Conservation (phyloP, 2,797 vertebrate species). For the Rhabdomys pumilio region DNA sequence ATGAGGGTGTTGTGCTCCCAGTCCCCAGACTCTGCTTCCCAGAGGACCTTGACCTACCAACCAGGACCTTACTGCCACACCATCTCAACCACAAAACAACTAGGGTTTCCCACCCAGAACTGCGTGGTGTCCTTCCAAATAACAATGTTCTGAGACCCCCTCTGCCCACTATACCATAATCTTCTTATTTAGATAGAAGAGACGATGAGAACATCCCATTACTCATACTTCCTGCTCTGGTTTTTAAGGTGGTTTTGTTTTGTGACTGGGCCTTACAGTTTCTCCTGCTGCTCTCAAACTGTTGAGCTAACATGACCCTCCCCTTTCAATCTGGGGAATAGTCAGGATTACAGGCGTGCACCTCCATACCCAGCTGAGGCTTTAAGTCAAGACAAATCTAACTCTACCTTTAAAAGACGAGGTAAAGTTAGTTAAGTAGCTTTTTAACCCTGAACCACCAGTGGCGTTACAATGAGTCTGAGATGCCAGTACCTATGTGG, state of each 20-base stretch:
- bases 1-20: not conserved
- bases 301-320: not conserved
- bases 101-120: not conserved
- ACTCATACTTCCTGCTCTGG: not conserved
- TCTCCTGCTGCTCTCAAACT: not conserved
- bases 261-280: not conserved
- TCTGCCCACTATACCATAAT: not conserved
- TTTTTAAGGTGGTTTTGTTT: not conserved
- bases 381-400: slow-evolving; percentile 39
- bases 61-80: not conserved
- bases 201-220: not conserved
- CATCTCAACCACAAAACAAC: not conserved
- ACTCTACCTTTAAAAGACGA: slow-evolving; percentile 62
- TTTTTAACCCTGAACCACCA: slow-evolving; percentile 28
- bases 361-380: not conserved
- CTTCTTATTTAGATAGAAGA: slow-evolving; percentile 32
- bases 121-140: slow-evolving; percentile 30
- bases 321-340: not conserved
- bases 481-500: not conserved
- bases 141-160: not conserved
- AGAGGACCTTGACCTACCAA: not conserved
- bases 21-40: not conserved
- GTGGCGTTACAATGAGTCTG: slow-evolving; percentile 6
- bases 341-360: not conserved
- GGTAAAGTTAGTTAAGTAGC: not conserved